Evolutionary conservation across 2,113 vertebrate genomes (phyloP).

Genomic region (Cinclus mexicanus): DNA sequence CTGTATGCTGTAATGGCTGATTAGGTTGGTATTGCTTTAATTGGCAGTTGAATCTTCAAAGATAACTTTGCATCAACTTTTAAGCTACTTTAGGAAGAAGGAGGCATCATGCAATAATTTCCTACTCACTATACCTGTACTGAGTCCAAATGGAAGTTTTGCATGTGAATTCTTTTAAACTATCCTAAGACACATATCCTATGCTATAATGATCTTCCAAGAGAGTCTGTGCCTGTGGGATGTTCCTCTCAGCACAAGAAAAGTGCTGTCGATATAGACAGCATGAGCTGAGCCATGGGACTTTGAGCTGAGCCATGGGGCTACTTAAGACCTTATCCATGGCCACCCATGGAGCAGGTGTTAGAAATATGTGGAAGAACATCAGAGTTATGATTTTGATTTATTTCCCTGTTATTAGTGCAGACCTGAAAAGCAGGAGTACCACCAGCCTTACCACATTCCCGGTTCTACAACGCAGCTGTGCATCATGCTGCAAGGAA

Average conservation of each 20-base stretch:
- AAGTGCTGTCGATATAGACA: background rate
- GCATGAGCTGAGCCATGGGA: background rate
- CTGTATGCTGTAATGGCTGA: background rate
- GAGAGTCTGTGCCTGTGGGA: background rate
- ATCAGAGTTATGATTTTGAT: background rate
- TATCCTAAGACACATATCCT: background rate
- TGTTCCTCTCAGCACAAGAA: background rate
- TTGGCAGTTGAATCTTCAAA: background rate
- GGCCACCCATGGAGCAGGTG: background rate
- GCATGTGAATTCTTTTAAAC: background rate
- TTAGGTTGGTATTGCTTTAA: background rate
- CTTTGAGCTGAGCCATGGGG: background rate
- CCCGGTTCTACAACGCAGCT: background rate
- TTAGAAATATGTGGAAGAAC: background rate
- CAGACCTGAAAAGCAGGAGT: background rate
- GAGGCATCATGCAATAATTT: background rate
- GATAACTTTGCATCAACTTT: slow-evolving; percentile 11
- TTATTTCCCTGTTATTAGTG: background rate
- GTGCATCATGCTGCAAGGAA: background rate
- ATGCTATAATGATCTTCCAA: background rate
- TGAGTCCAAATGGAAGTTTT: background rate
- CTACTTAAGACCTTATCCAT: background rate
- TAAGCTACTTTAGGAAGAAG: background rate
- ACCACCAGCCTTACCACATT: background rate
- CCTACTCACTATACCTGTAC: background rate